A percentile compares a stretch with the other conserved stretches of the same genome.
Conservation (phyloP, 2,113 vertebrate species). For the Stercorarius parasiticus region DNA sequence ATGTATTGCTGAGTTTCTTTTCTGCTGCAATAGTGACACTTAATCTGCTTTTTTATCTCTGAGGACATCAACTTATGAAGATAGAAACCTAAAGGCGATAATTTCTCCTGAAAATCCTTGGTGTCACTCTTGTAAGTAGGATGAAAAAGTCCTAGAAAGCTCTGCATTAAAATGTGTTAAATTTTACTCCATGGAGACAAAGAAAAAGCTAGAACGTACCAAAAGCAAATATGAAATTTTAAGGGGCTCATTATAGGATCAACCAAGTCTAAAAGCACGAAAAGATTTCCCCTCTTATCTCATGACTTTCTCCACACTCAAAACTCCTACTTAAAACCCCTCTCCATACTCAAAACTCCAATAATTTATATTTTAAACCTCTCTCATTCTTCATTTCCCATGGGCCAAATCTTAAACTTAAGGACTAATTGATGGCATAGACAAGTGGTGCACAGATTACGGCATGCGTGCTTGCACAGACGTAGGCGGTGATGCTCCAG, state of each 20-base stretch:
- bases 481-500: background rate
- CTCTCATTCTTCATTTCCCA: background rate
- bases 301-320: background rate
- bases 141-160: background rate
- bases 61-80: background rate
- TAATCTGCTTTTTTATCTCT: background rate
- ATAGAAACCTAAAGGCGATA: background rate
- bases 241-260: background rate
- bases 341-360: background rate
- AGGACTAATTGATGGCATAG: fast-evolving
- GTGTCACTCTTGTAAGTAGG: background rate
- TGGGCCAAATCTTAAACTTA: fast-evolving
- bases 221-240: background rate
- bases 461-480: background rate
- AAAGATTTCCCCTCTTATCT: background rate
- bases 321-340: background rate
- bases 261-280: background rate
- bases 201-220: background rate
- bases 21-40: background rate
- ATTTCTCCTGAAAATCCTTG: background rate
- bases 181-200: background rate
- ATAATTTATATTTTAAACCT: background rate
- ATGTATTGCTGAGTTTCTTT: background rate
- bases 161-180: background rate
- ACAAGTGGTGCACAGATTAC: background rate